A percentile compares a stretch with the other conserved stretches of the same genome.
phyloP scores from a whole-genome alignment of 2,797 vertebrate genomes.

The Tympanoctomys barrerae region DNA sequence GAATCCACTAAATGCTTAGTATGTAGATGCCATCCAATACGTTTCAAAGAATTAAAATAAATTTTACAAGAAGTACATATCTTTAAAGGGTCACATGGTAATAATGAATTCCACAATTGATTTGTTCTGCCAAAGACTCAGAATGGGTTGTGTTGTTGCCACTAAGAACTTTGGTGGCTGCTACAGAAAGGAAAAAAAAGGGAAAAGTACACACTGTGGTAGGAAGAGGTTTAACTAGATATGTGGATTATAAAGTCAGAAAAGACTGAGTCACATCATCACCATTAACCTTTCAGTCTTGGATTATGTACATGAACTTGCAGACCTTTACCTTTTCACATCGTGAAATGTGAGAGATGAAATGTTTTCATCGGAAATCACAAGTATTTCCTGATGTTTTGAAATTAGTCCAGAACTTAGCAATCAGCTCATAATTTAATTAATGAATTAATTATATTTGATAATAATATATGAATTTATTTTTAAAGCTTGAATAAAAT shows the following conservation, averaged over 20 bases:
- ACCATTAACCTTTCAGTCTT: neutral
- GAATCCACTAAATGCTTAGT: neutral
- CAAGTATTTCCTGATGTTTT: neutral
- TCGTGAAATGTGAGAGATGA: neutral
- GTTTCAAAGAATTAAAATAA: neutral
- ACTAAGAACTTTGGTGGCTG: neutral
- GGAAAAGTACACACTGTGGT: neutral
- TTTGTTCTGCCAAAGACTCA: neutral
- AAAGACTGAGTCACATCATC: neutral
- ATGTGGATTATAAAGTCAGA: neutral
- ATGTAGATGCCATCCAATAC: neutral
- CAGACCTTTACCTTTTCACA: neutral
- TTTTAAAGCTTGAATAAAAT: neutral
- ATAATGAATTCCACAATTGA: neutral
- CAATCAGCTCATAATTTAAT: neutral
- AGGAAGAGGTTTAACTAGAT: neutral
- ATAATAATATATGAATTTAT: neutral
- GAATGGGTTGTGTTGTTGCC: neutral
- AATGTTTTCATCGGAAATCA: neutral
- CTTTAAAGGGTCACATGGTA: neutral
- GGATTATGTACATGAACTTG: neutral
- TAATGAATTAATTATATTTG: neutral
- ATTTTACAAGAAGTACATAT: neutral
- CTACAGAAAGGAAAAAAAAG: neutral
- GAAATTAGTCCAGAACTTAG: neutral